These are phyloP conservation scores for Yasuhikotakia modesta DNA, from an alignment of 2,797 vertebrate species.

Conservation along the genomic window DNA sequence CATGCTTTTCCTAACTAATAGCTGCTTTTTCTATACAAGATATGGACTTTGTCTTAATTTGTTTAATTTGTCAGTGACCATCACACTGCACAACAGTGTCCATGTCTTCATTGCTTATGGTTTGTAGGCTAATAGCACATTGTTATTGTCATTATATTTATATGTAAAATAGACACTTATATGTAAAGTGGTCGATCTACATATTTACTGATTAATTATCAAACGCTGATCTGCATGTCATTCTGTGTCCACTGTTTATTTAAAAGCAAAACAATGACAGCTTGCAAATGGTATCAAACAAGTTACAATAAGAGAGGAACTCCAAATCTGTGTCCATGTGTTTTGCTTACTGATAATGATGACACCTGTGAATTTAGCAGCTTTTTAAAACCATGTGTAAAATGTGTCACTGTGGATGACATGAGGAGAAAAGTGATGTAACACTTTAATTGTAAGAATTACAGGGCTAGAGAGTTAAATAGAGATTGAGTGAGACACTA, in stretches of 20 bases:
- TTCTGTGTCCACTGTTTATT: not conserved
- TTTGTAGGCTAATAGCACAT: not conserved
- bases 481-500: conserved; percentile 24
- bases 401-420: conserved; percentile 25
- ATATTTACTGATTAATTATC: not conserved
- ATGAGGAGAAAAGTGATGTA: conserved; percentile 8
- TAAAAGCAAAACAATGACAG: not conserved
- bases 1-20: not conserved
- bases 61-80: not conserved
- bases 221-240: not conserved
- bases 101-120: not conserved
- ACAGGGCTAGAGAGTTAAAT: conserved; percentile 30
- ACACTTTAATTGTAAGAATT: conserved; percentile 28
- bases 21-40: conserved; percentile 9
- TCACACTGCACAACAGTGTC: not conserved
- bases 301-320: not conserved
- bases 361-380: conserved; percentile 10
- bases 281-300: not conserved
- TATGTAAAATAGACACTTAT: not conserved
- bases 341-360: conserved; percentile 19
- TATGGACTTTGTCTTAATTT: conserved; percentile 18
- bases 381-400: conserved; percentile 12
- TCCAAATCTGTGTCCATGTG: conserved; percentile 2
- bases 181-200: not conserved
- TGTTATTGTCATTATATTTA: not conserved